Evolutionary conservation across 2,113 vertebrate genomes (phyloP), one percentile per base, ranked within the genome.

Genomic region (Hippocampus zosterae): DNA sequence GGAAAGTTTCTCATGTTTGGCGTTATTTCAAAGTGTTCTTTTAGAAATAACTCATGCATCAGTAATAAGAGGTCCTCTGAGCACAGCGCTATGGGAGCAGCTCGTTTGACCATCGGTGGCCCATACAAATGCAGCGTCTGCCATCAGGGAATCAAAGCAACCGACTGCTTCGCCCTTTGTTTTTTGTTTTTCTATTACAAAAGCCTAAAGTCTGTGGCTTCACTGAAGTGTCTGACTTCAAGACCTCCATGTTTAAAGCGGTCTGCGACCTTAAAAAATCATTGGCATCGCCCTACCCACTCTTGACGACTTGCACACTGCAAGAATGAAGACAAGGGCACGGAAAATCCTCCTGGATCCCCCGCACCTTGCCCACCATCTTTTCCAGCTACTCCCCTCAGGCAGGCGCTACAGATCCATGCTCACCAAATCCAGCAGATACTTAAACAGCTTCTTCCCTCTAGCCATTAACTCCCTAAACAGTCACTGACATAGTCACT

Each of bases 21-120:
- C 77, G 64, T 87, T 81, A 71, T 85, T 80, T 85, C 71, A 82
- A 85, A 88, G 85, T 78, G 76, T 72, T 81, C 70, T 81, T 87
- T 86, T 84, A 77, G 72, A 82, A 79, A 61, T 68, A 74, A 79
- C 75, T 85, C 81, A 73, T 76, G 81, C 84, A 76, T 88, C 79
- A 73, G 67, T 86, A 79, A 85, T 56, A 46, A 52, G 52, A 55
- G 0, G 73, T 82, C 74, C 69, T 77, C 69, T 40, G 74, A 82
- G 85, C 59, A 53, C 40, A 21, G 69, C 75, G 65, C 67, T n/a
- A 50, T 25, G 59, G 44, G 78, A 12, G 71, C 8, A 73, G 71
- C 67, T 8, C 70, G 69, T 75, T 74, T 82, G 74, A 81, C 79
- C 75, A 40, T 71, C 48, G 21, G n/a, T 68, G 73, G 67, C 72